Percentiles rank a stretch among this genome's conserved stretches.
Conservation (phyloP, 2,797 vertebrate species). For the Microctenopoma stevenorrisi region DNA sequence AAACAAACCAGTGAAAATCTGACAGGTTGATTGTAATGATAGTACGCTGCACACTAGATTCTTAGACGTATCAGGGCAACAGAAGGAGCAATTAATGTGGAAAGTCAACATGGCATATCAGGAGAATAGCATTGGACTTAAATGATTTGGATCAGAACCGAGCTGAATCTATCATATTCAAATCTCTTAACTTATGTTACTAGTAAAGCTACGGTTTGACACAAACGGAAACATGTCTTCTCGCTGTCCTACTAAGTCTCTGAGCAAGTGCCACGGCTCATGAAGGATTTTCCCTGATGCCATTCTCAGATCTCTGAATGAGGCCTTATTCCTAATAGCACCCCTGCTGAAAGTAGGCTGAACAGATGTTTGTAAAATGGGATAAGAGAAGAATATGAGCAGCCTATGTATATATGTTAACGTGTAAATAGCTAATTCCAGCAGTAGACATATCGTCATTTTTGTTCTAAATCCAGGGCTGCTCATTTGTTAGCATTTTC, state of each 20-base stretch:
- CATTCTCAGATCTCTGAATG: conserved; percentile 87
- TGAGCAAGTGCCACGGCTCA: conserved; percentile 87
- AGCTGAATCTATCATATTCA: conserved; percentile 4
- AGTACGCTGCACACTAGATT: conserved; percentile 47
- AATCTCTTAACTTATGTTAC: conserved; percentile 9
- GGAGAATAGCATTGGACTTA: conserved; percentile 11
- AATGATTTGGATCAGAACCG: conserved; percentile 33
- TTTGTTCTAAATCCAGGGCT: background rate
- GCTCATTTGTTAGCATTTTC: no score
- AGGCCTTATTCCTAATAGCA: conserved; percentile 89
- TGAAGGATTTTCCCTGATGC: conserved; percentile 80
- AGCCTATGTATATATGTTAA: background rate
- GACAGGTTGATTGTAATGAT: conserved; percentile 80
- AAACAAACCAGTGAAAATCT: conserved; percentile 70
- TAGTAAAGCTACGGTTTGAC: conserved; percentile 23
- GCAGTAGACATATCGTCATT: background rate
- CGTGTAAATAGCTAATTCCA: background rate
- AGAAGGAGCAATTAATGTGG: conserved; percentile 69
- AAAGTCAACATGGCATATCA: conserved; percentile 36
- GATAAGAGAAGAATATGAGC: background rate
- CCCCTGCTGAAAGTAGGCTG: conserved; percentile 81
- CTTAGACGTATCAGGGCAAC: conserved; percentile 51
- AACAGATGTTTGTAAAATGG: conserved; percentile 53
- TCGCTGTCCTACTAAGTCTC: conserved; percentile 88
- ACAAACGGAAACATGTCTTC: conserved; percentile 73